Evolutionary conservation across 2,113 vertebrate genomes (phyloP), one percentile per base, ranked within the genome.

Genomic region (Martes martes): DNA sequence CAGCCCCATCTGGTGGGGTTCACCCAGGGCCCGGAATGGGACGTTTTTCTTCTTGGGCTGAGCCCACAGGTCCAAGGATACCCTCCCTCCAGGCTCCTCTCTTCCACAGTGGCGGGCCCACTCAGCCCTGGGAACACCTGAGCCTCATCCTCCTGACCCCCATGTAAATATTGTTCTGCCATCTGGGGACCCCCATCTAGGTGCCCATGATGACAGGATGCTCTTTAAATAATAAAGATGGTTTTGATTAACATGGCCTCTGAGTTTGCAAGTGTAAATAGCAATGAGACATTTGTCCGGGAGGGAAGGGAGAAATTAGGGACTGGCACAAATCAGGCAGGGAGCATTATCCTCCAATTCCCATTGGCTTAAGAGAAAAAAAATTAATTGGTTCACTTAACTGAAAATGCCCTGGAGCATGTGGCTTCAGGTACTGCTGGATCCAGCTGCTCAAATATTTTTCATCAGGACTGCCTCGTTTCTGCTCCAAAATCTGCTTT

Each of bases 181-280:
- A 39, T 91, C 84, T 69, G 83, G 89, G 97, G 89, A 24, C 52
- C 36, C 84, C 65, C 11, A 23, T 76, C 28, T 24, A 19, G 76
- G 79, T n/a, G 23, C 71, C 71, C 80, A 59, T 36, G 91, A 36
- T 55, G 78, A 45, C 71, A 78, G 86, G 69, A 95, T 95, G 81
- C 90, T 96, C 97, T 97, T 97, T 97, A 97, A 98, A 96, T 98
- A 98, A 98, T 98, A 98, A 98, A 98, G 69, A 67, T 81, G 89
- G 97, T 98, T 98, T 98, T 98, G 97, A 98, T 97, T 98, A 98
- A 97, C 7, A 67, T 6, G 88, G 92, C 55, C 89, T 97, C 76
- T 55, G 55, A 69, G 52, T 89, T 88, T 92, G 71, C 59, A 92
- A 69, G 80, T 47, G 3, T 63, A 19, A 87, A 88, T 52, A 69